Evolutionary conservation across 2,888 invertebrate genomes (phyloP).

Genomic region (Melangyna quadrimaculata): DNA sequence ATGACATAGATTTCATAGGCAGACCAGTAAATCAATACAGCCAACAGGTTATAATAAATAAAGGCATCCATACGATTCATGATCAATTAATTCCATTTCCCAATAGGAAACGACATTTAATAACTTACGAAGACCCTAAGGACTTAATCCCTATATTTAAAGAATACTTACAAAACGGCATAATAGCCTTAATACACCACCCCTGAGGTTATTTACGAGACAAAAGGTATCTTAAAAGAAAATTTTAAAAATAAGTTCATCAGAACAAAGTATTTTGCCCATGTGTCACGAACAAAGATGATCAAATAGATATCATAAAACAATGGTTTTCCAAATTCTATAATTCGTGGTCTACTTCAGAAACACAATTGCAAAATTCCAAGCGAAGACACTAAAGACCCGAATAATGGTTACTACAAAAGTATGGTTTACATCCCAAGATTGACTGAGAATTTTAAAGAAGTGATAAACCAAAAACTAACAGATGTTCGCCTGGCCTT

Average conservation of each 20-base stretch:
- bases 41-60: background rate
- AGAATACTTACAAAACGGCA: background rate
- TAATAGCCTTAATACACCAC: background rate
- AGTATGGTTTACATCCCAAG: no score
- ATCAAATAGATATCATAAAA: background rate
- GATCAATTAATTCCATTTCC: background rate
- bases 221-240: background rate
- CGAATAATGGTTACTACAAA: no score
- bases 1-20: no score
- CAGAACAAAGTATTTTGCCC: background rate
- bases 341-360: no score
- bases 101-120: background rate
- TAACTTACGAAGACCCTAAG: background rate
- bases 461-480: no score
- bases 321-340: no score
- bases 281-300: background rate
- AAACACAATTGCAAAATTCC: no score
- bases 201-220: background rate
- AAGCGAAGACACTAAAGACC: no score
- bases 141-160: background rate
- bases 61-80: background rate
- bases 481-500: no score
- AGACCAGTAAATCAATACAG: no score
- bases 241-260: background rate
- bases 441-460: no score